phyloP scores from a whole-genome alignment of 37 sponge, comb jelly and placozoan species.

The Agelas oroides region DNA sequence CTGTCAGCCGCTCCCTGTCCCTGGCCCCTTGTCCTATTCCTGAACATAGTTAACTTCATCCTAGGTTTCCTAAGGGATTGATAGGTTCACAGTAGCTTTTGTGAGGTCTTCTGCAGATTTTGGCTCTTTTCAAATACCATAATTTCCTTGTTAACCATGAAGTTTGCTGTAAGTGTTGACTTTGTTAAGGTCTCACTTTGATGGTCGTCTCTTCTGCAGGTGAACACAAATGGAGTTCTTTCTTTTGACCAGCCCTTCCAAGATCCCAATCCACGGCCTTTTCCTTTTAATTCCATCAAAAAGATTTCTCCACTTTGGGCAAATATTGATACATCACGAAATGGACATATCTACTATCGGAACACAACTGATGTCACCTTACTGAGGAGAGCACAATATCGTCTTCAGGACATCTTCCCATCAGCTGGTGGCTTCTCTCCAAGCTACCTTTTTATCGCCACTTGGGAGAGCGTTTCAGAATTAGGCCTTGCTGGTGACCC shows the following conservation, averaged over 20 bases:
- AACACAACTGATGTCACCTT: neutral
- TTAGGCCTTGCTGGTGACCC: neutral
- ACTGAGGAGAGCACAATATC: neutral
- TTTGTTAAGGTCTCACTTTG: neutral
- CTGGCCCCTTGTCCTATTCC: neutral
- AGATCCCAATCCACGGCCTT: neutral
- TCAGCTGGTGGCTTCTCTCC: neutral
- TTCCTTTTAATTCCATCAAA: neutral
- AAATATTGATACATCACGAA: neutral
- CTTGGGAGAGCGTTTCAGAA: slow-evolving; percentile 1
- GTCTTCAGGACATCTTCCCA: neutral
- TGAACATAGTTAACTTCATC: neutral
- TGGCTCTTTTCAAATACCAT: too few species aligned
- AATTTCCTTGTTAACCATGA: too few species aligned
- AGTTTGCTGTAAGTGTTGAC: neutral
- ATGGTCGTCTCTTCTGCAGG: neutral
- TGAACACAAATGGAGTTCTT: slow-evolving; percentile 30
- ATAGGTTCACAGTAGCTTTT: too few species aligned
- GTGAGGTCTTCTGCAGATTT: too few species aligned
- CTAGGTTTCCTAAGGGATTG: neutral
- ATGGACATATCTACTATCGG: slow-evolving; percentile 18
- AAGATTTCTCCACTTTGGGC: slow-evolving; percentile 10
- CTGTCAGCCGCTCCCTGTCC: too few species aligned
- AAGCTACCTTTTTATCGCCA: neutral
- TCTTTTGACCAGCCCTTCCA: neutral